Conservation (phyloP, 2,113 vertebrate genomes). For the Pogona vitticeps region DNA sequence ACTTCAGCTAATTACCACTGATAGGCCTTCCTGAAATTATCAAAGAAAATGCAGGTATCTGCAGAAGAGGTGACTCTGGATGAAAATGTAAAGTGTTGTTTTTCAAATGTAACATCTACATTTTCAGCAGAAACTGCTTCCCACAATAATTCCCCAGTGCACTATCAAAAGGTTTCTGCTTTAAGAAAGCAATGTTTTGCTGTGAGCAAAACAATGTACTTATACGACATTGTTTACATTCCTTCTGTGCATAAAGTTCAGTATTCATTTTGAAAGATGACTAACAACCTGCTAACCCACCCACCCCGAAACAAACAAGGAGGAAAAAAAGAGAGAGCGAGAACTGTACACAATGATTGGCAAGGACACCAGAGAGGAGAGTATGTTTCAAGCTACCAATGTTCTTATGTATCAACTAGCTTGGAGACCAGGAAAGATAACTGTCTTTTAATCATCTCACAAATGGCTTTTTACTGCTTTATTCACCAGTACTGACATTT, state of each 20-base stretch:
- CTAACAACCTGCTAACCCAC: background rate
- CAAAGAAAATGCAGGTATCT: background rate
- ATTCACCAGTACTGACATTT: background rate
- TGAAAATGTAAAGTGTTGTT: background rate
- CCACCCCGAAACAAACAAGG: background rate
- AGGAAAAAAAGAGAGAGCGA: background rate
- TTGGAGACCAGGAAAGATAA: background rate
- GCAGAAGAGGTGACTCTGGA: background rate
- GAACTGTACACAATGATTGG: background rate
- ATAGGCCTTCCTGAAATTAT: background rate
- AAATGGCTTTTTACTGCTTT: background rate
- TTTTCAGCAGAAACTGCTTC: conserved; percentile 10
- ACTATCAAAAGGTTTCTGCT: background rate
- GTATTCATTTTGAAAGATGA: background rate
- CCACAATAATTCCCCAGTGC: fast-evolving
- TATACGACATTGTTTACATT: background rate
- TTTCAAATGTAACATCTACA: background rate
- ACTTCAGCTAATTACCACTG: background rate
- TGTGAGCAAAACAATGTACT: background rate
- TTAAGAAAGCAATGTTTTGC: background rate
- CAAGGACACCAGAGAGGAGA: background rate
- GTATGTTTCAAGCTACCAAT: background rate
- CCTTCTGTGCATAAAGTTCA: background rate
- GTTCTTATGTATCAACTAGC: background rate
- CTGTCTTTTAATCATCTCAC: background rate